Conservation (phyloP, 53 echinoderm and acorn worm species). For the Paracentrotus lividus region DNA sequence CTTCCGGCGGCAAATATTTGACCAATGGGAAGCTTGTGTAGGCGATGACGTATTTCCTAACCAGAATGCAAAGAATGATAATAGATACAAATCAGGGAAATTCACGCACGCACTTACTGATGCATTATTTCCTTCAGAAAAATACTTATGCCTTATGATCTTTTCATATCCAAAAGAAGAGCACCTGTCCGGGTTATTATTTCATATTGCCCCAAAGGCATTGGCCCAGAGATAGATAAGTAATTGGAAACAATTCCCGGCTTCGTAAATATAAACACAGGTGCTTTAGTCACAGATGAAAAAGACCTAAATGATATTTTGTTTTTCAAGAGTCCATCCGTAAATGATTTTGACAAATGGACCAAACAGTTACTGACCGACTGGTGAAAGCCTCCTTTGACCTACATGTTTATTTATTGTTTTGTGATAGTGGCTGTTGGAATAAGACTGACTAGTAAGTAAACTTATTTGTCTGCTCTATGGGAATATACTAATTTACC, state of each 20-base stretch:
- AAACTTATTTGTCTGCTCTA: too few relatives aligned
- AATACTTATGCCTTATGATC: not conserved
- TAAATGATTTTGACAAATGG: constrained; percentile 1
- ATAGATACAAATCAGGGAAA: constrained; percentile 30
- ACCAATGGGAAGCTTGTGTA: not conserved
- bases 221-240: constrained; percentile 46
- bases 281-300: not conserved
- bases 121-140: not conserved
- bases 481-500: too few relatives aligned
- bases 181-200: constrained; percentile 51
- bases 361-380: constrained; percentile 36
- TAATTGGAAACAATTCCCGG: constrained; percentile 61
- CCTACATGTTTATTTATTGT: too few relatives aligned
- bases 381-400: not conserved
- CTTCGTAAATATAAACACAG: constrained; percentile 62
- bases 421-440: too few relatives aligned
- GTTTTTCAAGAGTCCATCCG: too few relatives aligned
- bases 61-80: constrained; percentile 32
- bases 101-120: constrained; percentile 11
- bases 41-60: not conserved
- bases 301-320: not conserved
- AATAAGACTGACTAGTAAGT: too few relatives aligned
- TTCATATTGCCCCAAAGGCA: constrained; percentile 16
- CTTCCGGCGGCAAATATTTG: not conserved
- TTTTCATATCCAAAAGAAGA: constrained; percentile 18